Base-by-base conservation (phyloP, 2,113 vertebrate species). In the Lepidothrix coronata region DNA sequence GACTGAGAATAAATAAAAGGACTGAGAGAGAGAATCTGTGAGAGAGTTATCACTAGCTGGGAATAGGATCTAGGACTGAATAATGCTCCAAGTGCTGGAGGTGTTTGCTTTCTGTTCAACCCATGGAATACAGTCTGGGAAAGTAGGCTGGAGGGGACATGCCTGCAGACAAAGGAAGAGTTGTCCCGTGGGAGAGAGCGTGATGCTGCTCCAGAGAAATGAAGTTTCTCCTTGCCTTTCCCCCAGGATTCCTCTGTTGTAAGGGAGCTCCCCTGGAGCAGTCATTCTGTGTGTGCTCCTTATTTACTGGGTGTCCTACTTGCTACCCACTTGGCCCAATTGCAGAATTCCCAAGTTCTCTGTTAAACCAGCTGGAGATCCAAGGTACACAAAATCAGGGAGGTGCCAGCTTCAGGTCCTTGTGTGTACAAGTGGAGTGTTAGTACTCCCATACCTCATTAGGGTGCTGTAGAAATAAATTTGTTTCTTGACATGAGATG, bases 401-500 rank as follows among this genome's bases (percentile, higher is more conserved):
- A 89, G 61, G 6, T 55, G 51, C 43, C 74, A 49, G 10, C 59
- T 94, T 66, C 73, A 91, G 55, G 39, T 66, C 33, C 59, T 58
- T 58, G n/a, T 77, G 55, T 87, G 76, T 71, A 31, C 19, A 86
- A 89, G n/a, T 8, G 44, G 49, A 52, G 22, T 61, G 48, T 82
- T 93, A 30, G 35, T 59, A 62, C 25, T 91, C 33, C 62, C 30
- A 10, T 67, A 27, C 35, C 35, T 94, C 57, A 43, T 87, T 85
- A 86, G 54, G 20, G 27, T 87, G 52, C 87, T 95, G 73, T 68
- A 89, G 87, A 81, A 86, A 86, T 80, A 71, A 28, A 81, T 90
- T 41, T 90, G 51, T 85, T 93, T 95, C 88, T 77, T 94, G 55
- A 85, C 33, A 7, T 39, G 46, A 88, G 85, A 62, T 83, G 75